Percentiles rank a stretch among this genome's conserved stretches.
phyloP scores from a whole-genome alignment of 2,888 invertebrate genomes.

The Bruchidius siliquastri region DNA sequence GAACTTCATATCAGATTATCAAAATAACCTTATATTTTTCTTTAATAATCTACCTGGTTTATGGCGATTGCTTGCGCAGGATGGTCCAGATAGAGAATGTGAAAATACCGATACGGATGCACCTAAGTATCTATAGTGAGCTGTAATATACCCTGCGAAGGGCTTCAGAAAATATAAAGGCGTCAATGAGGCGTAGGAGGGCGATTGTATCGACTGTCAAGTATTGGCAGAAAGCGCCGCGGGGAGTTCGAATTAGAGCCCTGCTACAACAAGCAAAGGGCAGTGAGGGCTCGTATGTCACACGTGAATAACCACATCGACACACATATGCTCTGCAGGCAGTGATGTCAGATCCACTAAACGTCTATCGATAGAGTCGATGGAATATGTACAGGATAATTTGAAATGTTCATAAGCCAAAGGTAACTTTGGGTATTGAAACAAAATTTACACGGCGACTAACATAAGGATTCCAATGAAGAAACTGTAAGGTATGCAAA shows the following conservation, averaged over 20 bases:
- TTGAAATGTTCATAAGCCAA: no score
- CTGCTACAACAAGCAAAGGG: constrained; percentile 9
- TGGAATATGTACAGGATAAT: no score
- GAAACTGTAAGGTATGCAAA: no score
- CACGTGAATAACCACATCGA: constrained; percentile 16
- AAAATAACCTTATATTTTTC: no score
- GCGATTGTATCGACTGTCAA: constrained; percentile 38
- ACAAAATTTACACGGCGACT: no score
- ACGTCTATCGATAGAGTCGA: no score
- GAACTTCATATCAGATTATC: no score
- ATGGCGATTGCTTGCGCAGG: no score
- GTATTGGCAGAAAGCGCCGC: constrained; percentile 37
- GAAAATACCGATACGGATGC: background rate
- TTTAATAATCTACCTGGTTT: no score
- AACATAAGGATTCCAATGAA: no score
- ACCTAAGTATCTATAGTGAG: background rate
- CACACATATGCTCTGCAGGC: background rate
- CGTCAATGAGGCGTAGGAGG: constrained; percentile 35
- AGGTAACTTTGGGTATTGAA: no score
- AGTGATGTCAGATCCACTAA: background rate
- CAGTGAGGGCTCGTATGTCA: constrained; percentile 25
- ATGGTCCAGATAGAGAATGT: background rate
- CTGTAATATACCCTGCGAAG: background rate
- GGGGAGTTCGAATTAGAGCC: constrained; percentile 31
- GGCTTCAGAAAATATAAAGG: constrained; percentile 18